These are phyloP conservation scores for Perca fluviatilis DNA, from an alignment of 2,113 vertebrate genomes.

Conservation along the genomic window DNA sequence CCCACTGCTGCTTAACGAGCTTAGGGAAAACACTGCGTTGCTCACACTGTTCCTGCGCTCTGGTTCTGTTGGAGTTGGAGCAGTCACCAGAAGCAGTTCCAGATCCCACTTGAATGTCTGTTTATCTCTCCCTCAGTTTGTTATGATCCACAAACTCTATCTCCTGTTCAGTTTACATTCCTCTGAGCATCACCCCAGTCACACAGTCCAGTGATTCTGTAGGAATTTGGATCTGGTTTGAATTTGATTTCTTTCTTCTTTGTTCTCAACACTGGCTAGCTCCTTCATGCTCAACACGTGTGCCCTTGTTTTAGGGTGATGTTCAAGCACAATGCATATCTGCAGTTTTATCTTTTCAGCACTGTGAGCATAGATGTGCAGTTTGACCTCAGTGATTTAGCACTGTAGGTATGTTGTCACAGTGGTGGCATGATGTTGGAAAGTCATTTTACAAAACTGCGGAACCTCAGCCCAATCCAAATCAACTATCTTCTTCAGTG, in stretches of 20 bases:
- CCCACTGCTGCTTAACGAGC: slow-evolving; percentile 30
- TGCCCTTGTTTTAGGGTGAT: slow-evolving; percentile 15
- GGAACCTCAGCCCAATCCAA: neutral
- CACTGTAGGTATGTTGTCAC: neutral
- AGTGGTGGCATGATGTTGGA: slow-evolving; percentile 2
- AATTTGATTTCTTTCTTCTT: slow-evolving; percentile 52
- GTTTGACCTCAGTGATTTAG: neutral
- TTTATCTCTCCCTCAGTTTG: slow-evolving; percentile 74
- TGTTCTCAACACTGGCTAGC: slow-evolving; percentile 9
- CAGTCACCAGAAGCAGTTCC: slow-evolving; percentile 60
- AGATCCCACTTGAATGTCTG: slow-evolving; percentile 63
- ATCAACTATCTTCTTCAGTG: neutral
- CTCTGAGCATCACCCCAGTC: slow-evolving; percentile 57
- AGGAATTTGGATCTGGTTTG: slow-evolving; percentile 59
- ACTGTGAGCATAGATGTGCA: neutral
- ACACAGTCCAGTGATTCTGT: slow-evolving; percentile 37
- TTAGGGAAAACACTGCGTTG: slow-evolving; percentile 18
- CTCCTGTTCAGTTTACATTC: slow-evolving; percentile 76
- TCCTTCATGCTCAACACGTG: slow-evolving; percentile 2
- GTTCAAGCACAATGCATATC: neutral
- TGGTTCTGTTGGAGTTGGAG: slow-evolving; percentile 39
- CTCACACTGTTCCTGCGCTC: slow-evolving; percentile 24
- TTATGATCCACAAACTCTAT: slow-evolving; percentile 70
- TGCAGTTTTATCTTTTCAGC: slow-evolving; percentile 6
- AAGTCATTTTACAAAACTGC: slow-evolving; percentile 2